Percentiles rank a stretch among this genome's conserved stretches.
Evolutionary conservation across 2,113 vertebrate genomes (phyloP).

Genomic region (Entelurus aequoreus): DNA sequence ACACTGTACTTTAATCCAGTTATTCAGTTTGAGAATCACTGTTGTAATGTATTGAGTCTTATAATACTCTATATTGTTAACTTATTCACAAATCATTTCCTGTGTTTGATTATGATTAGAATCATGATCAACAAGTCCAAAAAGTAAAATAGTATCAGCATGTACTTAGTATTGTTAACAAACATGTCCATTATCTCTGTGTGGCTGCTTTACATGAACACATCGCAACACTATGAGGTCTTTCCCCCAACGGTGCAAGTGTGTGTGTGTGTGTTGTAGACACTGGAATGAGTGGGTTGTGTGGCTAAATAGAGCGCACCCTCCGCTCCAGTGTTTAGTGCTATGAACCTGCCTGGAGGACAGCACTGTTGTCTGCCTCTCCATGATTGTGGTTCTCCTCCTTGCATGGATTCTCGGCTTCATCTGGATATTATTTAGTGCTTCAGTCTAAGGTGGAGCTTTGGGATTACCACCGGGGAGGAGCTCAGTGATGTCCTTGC

Average conservation of each 20-base stretch:
- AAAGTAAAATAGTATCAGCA: too few relatives aligned
- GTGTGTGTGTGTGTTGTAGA: conserved; percentile 1
- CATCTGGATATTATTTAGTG: conserved; percentile 1
- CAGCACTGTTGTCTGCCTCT: background rate
- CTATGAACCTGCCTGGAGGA: background rate
- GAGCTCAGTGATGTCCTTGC: too few relatives aligned
- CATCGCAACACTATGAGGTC: background rate
- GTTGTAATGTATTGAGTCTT: too few relatives aligned
- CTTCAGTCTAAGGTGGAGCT: background rate
- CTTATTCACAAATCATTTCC: too few relatives aligned
- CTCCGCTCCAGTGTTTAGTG: conserved; percentile 25
- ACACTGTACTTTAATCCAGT: too few relatives aligned
- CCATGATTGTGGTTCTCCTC: background rate
- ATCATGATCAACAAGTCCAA: too few relatives aligned
- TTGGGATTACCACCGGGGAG: conserved; percentile 3
- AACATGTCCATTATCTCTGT: too few relatives aligned
- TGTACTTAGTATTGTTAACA: too few relatives aligned
- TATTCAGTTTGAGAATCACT: too few relatives aligned
- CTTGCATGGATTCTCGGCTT: background rate
- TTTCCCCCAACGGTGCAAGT: background rate
- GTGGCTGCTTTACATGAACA: conserved; percentile 44
- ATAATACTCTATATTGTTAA: too few relatives aligned
- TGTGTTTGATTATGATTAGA: too few relatives aligned
- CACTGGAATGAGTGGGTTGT: background rate
- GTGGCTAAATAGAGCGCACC: conserved; percentile 44